These are phyloP conservation scores for Vanessa atalanta DNA, from an alignment of 1,140 invertebrate species.

Conservation along the genomic window DNA sequence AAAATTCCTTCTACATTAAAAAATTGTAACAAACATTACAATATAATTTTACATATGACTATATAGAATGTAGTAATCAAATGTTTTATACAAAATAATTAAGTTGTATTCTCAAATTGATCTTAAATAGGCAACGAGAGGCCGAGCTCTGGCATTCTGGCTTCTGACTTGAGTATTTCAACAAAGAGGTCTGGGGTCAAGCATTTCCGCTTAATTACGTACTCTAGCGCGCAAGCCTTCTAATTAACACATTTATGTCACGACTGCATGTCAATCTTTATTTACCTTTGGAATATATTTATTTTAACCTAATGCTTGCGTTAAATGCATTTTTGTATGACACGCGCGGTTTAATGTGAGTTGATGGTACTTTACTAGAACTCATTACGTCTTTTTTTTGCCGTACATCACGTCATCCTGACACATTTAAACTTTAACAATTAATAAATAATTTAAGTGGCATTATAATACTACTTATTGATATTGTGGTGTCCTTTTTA, in stretches of 20 bases:
- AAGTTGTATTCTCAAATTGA: conserved; percentile 16
- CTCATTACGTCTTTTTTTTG: too few species aligned
- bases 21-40: neutral
- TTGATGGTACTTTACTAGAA: too few species aligned
- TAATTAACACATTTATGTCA: conserved; percentile 33
- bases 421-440: too few species aligned
- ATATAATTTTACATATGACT: neutral
- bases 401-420: too few species aligned
- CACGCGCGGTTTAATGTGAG: too few species aligned
- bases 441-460: too few species aligned
- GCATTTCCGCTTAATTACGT: conserved; percentile 31
- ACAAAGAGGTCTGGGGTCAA: conserved; percentile 29
- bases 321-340: neutral
- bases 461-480: too few species aligned
- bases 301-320: neutral
- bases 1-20: too few species aligned
- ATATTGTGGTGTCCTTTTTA: conserved; percentile 10
- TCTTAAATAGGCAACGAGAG: conserved; percentile 6
- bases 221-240: conserved; percentile 15
- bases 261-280: conserved; percentile 3
- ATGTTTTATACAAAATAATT: neutral
- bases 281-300: neutral
- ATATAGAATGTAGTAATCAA: neutral
- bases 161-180: conserved; percentile 18
- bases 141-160: conserved; percentile 19